Evolutionary conservation across 2,113 vertebrate genomes (phyloP).

Genomic region (Platanista minor): DNA sequence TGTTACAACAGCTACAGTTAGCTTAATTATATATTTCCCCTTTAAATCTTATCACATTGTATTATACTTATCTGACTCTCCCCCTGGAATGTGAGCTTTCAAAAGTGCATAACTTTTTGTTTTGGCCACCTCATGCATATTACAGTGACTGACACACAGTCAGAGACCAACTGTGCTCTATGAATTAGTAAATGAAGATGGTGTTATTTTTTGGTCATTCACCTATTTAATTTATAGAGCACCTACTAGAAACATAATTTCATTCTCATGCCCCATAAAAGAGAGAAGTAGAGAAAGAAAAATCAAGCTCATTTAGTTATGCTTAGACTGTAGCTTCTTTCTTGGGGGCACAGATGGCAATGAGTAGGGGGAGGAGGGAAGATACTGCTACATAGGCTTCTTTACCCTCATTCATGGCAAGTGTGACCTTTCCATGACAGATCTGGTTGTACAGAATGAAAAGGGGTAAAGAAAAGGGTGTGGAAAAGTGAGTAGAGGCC

Average conservation of each 20-base stretch:
- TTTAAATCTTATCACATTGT: background rate
- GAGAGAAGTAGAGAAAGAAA: background rate
- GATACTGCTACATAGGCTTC: background rate
- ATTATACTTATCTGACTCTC: background rate
- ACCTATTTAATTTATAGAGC: background rate
- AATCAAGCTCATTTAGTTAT: slow-evolving; percentile 8
- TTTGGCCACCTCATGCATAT: background rate
- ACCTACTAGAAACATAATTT: slow-evolving; percentile 9
- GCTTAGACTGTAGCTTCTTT: background rate
- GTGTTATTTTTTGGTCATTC: background rate
- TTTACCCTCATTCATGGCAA: background rate
- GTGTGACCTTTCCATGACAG: background rate
- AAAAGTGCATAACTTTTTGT: background rate
- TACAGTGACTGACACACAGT: background rate
- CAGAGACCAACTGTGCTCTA: background rate
- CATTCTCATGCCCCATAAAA: background rate
- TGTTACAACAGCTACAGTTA: background rate
- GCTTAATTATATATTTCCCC: background rate
- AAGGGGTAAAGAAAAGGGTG: background rate
- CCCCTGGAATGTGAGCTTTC: background rate
- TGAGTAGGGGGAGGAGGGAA: background rate
- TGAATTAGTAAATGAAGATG: slow-evolving; percentile 8
- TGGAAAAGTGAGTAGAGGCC: background rate
- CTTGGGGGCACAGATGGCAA: background rate
- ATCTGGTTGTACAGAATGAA: background rate